A percentile compares a stretch with the other conserved stretches of the same genome.
Conservation (phyloP, 2,888 invertebrate genomes). For the Acleris literana region DNA sequence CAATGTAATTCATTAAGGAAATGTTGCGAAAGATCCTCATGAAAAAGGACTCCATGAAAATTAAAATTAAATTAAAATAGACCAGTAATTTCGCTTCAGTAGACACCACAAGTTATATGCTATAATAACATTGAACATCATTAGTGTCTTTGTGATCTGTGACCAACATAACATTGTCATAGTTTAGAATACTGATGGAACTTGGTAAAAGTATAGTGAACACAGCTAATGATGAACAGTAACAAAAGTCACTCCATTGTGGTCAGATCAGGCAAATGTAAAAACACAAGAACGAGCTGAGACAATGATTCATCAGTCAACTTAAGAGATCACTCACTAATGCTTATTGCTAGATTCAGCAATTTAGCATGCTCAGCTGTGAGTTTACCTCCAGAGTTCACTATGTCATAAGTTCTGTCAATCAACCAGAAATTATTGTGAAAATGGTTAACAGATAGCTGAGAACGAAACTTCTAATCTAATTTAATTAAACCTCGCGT, state of each 20-base stretch:
- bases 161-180: not conserved
- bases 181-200: constrained; percentile 1
- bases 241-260: constrained; percentile 2
- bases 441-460: constrained; percentile 1
- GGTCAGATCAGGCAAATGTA: constrained; percentile 8
- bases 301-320: constrained; percentile 8
- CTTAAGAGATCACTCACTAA: constrained; percentile 14
- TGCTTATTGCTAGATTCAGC: not conserved
- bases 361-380: not conserved
- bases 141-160: constrained; percentile 6
- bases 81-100: constrained; percentile 31
- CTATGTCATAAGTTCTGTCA: not conserved
- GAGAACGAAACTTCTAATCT: constrained; percentile 29
- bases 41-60: constrained; percentile 2
- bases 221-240: constrained; percentile 3
- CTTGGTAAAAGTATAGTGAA: constrained; percentile 7
- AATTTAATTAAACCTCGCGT: constrained; percentile 20
- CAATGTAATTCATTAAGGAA: too few species aligned
- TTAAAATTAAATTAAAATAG: constrained; percentile 18
- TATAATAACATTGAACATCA: constrained; percentile 14
- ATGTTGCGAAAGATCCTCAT: too few species aligned
- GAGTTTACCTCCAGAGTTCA: constrained; percentile 5
- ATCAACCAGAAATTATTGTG: not conserved
- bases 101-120: constrained; percentile 8
- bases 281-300: not conserved